A percentile compares a stretch with the other conserved stretches of the same genome.
These are phyloP conservation scores for Druceiella hillmani DNA, from an alignment of 2,888 invertebrate genomes.

Conservation along the genomic window DNA sequence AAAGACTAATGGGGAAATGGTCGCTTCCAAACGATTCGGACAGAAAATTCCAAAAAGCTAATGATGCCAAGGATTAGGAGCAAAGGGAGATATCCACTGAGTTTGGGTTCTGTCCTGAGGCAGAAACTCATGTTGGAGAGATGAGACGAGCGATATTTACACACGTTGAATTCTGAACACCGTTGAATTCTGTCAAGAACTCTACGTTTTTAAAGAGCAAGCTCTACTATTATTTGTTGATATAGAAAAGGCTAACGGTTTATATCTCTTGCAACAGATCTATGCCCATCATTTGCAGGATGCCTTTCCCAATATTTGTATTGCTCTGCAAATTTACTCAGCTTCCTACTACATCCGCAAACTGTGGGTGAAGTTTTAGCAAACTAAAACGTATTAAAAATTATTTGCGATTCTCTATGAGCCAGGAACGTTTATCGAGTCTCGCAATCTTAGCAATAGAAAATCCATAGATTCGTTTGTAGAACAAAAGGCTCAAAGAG, in stretches of 20 bases:
- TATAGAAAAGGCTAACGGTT: constrained; percentile 16
- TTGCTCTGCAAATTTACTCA: too few species aligned
- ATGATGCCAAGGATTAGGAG: too few species aligned
- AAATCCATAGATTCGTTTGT: constrained; percentile 19
- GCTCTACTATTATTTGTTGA: constrained; percentile 21
- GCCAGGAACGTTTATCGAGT: constrained; percentile 23
- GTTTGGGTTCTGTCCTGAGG: too few species aligned
- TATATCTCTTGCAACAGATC: constrained; percentile 11
- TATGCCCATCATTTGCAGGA: constrained; percentile 19
- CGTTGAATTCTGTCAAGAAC: constrained; percentile 25
- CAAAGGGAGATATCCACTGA: too few species aligned
- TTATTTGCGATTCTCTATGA: constrained; percentile 20
- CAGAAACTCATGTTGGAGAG: too few species aligned
- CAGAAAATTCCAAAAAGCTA: too few species aligned
- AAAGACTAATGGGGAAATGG: too few species aligned
- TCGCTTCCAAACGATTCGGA: too few species aligned
- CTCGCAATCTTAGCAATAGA: constrained; percentile 24
- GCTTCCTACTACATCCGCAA: constrained; percentile 23
- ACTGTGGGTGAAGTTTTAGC: constrained; percentile 25
- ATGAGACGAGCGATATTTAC: too few species aligned
- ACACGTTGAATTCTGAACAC: constrained; percentile 23
- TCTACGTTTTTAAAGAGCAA: constrained; percentile 24
- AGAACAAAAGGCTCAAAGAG: constrained; percentile 20
- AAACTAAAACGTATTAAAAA: constrained; percentile 21
- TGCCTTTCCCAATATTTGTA: too few species aligned